Base-by-base conservation (phyloP, 1,140 invertebrate genomes). In the Drosophila prosaltans region DNA sequence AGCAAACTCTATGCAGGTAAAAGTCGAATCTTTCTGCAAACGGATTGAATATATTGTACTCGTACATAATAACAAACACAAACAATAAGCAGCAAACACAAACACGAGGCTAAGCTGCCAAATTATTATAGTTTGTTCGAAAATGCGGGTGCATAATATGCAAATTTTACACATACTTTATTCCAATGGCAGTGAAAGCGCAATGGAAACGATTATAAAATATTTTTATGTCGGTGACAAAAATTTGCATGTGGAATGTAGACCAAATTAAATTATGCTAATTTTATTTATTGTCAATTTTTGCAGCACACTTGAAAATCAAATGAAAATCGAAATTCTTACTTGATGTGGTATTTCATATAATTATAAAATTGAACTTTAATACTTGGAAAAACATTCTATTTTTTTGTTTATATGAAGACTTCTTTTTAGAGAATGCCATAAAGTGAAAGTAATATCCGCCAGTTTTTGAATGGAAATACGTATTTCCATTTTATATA, bases 21-120 rank as follows among this genome's bases (percentile, higher is more conserved):
- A 36, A 36, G 32, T 36, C 5, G 45, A 21, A 3, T 51, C 7
- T 11, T 10, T 6, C 26, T 3, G 21, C 45, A 0, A 26, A 51
- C 45, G 21, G 21, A 51, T 51, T 26, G 45, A 86, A 81, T 83
- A 88, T 82, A 86, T 51, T 9, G 9, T 51, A 10, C 45, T 51
- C 3, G 9, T 51, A 10, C 45, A 85, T 85, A 86, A 85, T 88
- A 82, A 74, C 76, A 88, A 88, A 83, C 41, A 59, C 82, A 76
- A 88, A 82, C 63, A 74, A 28, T 11, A 75, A 26, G 40, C 40
- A 54, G 51, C 30, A 61, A 48, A 48, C 45, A 24, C 16, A 16
- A 16, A 16, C 8, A 48, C 45, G 58, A 69, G 71, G 70, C 78
- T 62, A 65, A 61, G 72, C 76, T 80, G 69, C 65, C 76, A 88